Base-by-base conservation (phyloP, 2,113 vertebrate genomes). In the Anoura caudifer region DNA sequence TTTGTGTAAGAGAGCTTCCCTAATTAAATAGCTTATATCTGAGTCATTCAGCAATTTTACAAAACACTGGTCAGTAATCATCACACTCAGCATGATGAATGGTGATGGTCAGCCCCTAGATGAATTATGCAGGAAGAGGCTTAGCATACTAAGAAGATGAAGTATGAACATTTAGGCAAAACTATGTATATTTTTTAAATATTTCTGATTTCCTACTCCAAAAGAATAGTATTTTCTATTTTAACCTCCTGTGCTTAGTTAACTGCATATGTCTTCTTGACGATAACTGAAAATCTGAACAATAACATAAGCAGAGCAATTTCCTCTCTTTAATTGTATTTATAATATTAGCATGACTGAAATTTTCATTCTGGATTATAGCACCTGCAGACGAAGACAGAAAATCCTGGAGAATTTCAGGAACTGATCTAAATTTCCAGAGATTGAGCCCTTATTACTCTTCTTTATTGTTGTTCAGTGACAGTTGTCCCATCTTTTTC, bases 21-120 rank as follows among this genome's bases (percentile, higher is more conserved):
- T 96, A 96, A 94, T 96, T 97, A 96, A 97, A 97, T 92, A 94
- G 91, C 36, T 95, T 86, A 61, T 94, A 65, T 94, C 26, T 79
- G 65, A 97, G 41, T 82, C 95, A 87, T 83, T 87, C 89, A 72
- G 82, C 2, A 4, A 52, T 52, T 76, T 86, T 45, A 76, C 43
- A 87, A 33, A 38, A 90, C 79, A 73, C 20, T 50, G 70, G 83
- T 63, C 83, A 94, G 69, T 81, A 63, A 88, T 61, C 36, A 93
- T 90, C 84, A 41, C 59, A 80, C 47, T 90, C 45, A 41, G 56
- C 80, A n/a, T 95, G 77, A 92, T 83, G 73, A 75, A 84, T 92
- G 54, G 45, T 50, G 72, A 33, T 13, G 38, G 50, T 3, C 1
- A 28, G 22, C 1, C 24, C 33, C 31, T 76, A 41, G 63, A 36